Evolutionary conservation across 2,113 vertebrate genomes (phyloP), one percentile per base, ranked within the genome.

Genomic region (Microtus pennsylvanicus): DNA sequence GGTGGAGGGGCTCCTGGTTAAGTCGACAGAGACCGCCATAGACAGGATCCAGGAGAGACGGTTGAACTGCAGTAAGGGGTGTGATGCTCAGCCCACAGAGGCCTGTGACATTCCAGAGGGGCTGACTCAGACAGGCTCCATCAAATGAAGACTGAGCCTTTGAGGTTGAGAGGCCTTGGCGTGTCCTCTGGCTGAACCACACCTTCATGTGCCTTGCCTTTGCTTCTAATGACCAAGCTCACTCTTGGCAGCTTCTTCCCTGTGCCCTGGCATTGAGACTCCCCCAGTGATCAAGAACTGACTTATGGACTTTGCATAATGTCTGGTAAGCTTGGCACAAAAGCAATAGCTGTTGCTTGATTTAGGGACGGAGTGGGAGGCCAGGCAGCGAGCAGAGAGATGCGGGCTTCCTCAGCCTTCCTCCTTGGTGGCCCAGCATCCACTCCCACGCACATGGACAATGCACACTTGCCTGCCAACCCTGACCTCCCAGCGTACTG

Each of bases 391-490:
- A 24, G 69, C 61, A 61, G 63, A 87, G 65, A 72, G 58, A 35
- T 3, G 0, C 22, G 21, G 45, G 13, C 61, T 55, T 72, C 14
- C 28, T 28, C 26, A 28, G 58, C 17, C 14, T 9, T 35, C 16
- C 38, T n/a, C 16, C 7, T 10, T 22, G 3, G 33, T 26, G 26
- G 19, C 38, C 16, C 10, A 0, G 1, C 16, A 42, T 0, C 0
- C 55, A 28, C 47, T 33, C n/a, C 14, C 35, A 17, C 1, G 3
- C 16, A 16, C 17, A 50, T 3, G 3, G 4, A 38, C n/a, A 74
- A 24, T 38, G 22, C 2, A 16, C 10, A 33, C 10, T 13, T 19
- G 11, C 88, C 22, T 21, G 72, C 26, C 2, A 45, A 52, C 65
- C 52, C 35, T 28, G 7, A 45, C 6, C 24, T 94, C 61, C 38